phyloP scores from a whole-genome alignment of 2,113 vertebrate species.

The Azemiops feae region DNA sequence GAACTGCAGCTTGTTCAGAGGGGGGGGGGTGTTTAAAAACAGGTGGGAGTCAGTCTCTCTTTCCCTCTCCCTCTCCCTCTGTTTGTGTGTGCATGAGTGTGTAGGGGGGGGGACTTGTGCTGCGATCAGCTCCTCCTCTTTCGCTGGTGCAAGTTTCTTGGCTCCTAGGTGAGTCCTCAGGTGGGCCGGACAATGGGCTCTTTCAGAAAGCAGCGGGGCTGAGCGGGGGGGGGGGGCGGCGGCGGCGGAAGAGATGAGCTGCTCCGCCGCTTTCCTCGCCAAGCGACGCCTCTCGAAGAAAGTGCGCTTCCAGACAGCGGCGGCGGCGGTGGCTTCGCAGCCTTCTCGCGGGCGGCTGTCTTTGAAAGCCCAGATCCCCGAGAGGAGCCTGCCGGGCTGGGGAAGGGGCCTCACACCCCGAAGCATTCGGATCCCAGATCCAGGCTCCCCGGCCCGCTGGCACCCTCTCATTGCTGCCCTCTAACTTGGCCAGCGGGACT shows the following conservation, averaged over 20 bases:
- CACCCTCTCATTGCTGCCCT: background rate
- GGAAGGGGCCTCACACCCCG: background rate
- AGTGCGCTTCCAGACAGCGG: background rate
- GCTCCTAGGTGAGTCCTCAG: background rate
- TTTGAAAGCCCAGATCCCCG: background rate
- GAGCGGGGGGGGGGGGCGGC: background rate
- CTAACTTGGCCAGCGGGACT: background rate
- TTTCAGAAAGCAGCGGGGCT: background rate
- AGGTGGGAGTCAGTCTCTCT: background rate
- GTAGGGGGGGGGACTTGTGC: accelerated
- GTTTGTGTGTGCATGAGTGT: background rate
- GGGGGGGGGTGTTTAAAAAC: background rate
- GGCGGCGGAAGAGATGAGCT: background rate
- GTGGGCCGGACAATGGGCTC: background rate
- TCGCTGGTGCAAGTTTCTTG: background rate
- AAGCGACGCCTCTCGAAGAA: background rate
- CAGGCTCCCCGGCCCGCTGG: background rate
- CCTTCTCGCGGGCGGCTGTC: background rate
- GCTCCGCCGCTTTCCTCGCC: background rate
- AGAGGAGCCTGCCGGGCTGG: background rate
- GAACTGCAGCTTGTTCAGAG: background rate
- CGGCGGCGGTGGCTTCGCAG: background rate
- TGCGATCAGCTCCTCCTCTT: background rate
- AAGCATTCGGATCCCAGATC: background rate
- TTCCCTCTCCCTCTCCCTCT: too few species aligned